Evolutionary conservation across 1,140 invertebrate genomes (phyloP).

Genomic region (Saccostrea echinata): DNA sequence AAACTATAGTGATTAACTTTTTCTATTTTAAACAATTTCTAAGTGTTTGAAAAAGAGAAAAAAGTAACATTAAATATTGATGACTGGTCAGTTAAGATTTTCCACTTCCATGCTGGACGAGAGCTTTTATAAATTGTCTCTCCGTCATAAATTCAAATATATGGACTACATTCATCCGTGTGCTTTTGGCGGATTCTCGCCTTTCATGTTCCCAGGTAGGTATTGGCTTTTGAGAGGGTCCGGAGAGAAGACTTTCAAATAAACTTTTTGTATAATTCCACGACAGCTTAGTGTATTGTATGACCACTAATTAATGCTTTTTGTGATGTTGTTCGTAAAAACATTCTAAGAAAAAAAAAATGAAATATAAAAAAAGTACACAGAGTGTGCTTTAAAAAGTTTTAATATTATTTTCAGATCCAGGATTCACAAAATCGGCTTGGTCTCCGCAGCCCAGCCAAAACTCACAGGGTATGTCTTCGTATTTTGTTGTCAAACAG

Average conservation of each 20-base stretch:
- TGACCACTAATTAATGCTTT: too few relatives aligned
- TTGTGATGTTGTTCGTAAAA: too few relatives aligned
- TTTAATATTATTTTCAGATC: conserved; percentile 46
- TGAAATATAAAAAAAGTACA: too few relatives aligned
- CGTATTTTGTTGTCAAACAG: too few relatives aligned
- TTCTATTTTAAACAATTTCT: not conserved
- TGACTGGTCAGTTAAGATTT: conserved; percentile 3
- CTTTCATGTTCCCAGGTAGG: conserved; percentile 22
- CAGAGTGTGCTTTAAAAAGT: too few relatives aligned
- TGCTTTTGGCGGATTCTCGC: not conserved
- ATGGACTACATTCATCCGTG: conserved; percentile 7
- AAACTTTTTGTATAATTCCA: too few relatives aligned
- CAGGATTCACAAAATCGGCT: conserved; percentile 54
- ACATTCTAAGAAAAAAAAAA: too few relatives aligned
- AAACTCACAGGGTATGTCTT: conserved; percentile 48
- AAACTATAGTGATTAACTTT: not conserved
- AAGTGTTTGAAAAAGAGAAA: not conserved
- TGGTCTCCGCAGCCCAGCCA: conserved; percentile 54
- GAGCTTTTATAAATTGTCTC: not conserved
- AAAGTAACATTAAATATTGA: not conserved
- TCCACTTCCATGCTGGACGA: not conserved
- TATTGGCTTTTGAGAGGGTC: not conserved
- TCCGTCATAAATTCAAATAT: not conserved
- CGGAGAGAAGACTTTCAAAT: too few relatives aligned
- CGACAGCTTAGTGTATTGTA: too few relatives aligned